Evolutionary conservation across 2,888 invertebrate species (phyloP), one percentile per base, ranked within the genome.

Genomic region (Microdon myrmicae): DNA sequence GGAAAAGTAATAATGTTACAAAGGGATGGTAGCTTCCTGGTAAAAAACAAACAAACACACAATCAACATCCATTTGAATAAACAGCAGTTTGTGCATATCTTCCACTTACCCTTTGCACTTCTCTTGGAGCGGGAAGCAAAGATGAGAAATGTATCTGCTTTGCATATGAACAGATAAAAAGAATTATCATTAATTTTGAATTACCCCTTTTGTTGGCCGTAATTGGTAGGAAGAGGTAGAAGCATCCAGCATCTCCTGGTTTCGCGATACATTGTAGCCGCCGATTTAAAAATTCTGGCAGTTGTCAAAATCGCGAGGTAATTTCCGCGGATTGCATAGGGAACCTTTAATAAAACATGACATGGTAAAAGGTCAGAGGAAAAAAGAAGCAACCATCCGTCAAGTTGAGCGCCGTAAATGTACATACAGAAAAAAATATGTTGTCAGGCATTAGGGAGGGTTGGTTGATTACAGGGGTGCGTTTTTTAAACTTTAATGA

Each of bases 121-220:
- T 8, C 13, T 25, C 29, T 10, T 12, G 29, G 3, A 23, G 7
- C 14, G 8, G 19, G 34, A 16, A 16, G 31, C 32, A 19, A 26
- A 35, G 19, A 43, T 17, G 20, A 43, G 17, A 37, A 45, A 54
- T 38, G 29, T 53, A 44, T 54, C 38, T 32, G 32, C 45, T 45
- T 45, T 45, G 38, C 45, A 38, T 54, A 32, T 14, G 32, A 34
- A 34, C 39, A 39, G 39, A 32, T 41, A 35, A 53, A 53, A 23
- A 45, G 45, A 43, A 35, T 53, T 53, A 45, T 31, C 59, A 59
- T 59, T 25, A 59, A 59, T 59, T 45, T 59, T 45, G 39, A 53
- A 59, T 59, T 35, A 59, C 28, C 39, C 39, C 59, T 23, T 51
- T 45, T 59, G 53, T 38, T 32, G 17, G 10, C 20, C 22, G 39